phyloP scores from a whole-genome alignment of 1,140 invertebrate genomes.

The Hesperophylax magnus region DNA sequence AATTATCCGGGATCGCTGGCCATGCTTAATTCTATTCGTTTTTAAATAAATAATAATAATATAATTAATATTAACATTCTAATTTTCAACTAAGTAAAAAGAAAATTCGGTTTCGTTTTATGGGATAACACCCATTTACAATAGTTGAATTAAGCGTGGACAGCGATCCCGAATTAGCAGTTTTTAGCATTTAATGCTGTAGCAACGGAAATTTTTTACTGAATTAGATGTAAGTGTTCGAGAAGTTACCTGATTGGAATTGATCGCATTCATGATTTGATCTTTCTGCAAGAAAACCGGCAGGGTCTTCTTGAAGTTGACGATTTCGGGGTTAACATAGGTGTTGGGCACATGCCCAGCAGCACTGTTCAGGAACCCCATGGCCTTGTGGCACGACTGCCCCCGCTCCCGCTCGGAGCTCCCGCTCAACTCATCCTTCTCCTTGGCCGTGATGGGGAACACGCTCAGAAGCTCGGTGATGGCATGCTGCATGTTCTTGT shows the following conservation, averaged over 20 bases:
- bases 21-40: no score
- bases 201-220: no score
- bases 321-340: constrained; percentile 64
- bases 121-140: no score
- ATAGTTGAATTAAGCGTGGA: no score
- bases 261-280: constrained; percentile 65
- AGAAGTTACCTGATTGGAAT: constrained; percentile 64
- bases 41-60: no score
- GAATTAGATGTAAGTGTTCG: no score
- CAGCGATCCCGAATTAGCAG: no score
- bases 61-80: no score
- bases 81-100: no score
- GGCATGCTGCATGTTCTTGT: constrained; percentile 74
- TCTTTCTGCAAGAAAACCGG: constrained; percentile 66
- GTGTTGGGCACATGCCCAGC: constrained; percentile 64
- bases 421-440: constrained; percentile 70
- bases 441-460: constrained; percentile 81
- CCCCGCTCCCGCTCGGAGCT: constrained; percentile 64
- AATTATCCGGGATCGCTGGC: no score
- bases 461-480: constrained; percentile 72
- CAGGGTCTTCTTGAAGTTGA: constrained; percentile 66
- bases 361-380: constrained; percentile 66
- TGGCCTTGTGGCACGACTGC: constrained; percentile 63
- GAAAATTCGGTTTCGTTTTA: no score
- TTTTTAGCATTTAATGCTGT: no score